A percentile compares a stretch with the other conserved stretches of the same genome.
Evolutionary conservation across 23 tunicate species (phyloP).

Genomic region (Trididemnum nubilum): DNA sequence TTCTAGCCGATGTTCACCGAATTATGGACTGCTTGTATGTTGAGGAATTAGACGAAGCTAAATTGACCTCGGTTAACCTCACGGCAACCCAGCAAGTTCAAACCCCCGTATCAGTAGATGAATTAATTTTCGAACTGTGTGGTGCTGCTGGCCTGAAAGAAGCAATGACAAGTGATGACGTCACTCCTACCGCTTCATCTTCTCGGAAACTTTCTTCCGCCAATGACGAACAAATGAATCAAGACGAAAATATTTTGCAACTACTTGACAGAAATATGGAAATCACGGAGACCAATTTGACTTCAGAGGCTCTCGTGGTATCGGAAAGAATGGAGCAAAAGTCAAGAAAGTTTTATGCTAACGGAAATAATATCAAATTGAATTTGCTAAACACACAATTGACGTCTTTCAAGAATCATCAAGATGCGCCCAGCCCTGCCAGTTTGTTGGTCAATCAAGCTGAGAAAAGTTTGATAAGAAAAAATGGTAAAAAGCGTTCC

Average conservation of each 20-base stretch:
- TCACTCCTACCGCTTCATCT: background rate
- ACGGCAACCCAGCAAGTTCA: background rate
- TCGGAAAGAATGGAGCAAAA: background rate
- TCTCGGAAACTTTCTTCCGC: background rate
- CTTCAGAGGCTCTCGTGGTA: background rate
- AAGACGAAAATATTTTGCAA: background rate
- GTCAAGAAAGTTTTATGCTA: background rate
- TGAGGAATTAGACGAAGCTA: constrained; percentile 3
- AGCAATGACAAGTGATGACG: too few species aligned
- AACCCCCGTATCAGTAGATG: constrained; percentile 16
- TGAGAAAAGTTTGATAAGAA: background rate
- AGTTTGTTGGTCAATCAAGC: background rate
- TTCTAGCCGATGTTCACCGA: constrained; percentile 33
- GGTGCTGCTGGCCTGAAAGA: background rate
- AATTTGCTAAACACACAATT: constrained; percentile 12
- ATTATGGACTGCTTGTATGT: constrained; percentile 22
- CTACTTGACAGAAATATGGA: background rate
- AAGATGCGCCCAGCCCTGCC: background rate
- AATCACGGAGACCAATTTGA: background rate
- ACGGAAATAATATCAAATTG: background rate
- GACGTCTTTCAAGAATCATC: too few species aligned
- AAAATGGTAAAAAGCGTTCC: background rate
- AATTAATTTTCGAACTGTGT: constrained; percentile 11
- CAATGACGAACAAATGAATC: background rate
- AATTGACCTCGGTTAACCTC: constrained; percentile 3